These are phyloP conservation scores for Xiphophorus couchianus DNA, from an alignment of 2,113 vertebrate species.

Conservation along the genomic window DNA sequence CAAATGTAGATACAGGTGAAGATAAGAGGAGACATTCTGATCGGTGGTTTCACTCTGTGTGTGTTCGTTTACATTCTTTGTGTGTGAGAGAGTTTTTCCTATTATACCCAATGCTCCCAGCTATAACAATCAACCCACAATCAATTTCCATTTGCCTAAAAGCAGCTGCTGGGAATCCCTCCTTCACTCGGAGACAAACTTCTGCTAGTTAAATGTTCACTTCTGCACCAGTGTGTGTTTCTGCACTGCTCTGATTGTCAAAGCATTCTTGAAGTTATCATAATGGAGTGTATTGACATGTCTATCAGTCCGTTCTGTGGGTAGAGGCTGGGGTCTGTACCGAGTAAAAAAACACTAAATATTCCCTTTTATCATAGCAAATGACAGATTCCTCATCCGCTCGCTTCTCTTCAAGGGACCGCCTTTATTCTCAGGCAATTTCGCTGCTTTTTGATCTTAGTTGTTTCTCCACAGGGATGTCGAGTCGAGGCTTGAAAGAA, in stretches of 20 bases:
- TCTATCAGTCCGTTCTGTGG: background rate
- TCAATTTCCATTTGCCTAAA: slow-evolving; percentile 44
- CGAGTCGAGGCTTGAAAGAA: slow-evolving; percentile 43
- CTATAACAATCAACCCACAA: slow-evolving; percentile 25
- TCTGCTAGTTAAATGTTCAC: slow-evolving; percentile 5
- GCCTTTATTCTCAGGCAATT: slow-evolving; percentile 63
- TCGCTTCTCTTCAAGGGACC: slow-evolving; percentile 60
- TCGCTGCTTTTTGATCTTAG: slow-evolving; percentile 57
- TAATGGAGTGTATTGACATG: slow-evolving; percentile 10
- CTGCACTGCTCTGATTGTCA: slow-evolving; percentile 3
- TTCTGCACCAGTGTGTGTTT: background rate
- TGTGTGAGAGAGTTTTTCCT: background rate
- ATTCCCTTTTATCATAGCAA: slow-evolving; percentile 73
- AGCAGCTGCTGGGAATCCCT: slow-evolving; percentile 31
- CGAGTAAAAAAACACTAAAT: slow-evolving; percentile 61
- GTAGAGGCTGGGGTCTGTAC: slow-evolving; percentile 21
- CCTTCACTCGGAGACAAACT: slow-evolving; percentile 10
- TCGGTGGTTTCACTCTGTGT: background rate
- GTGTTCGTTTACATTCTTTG: background rate
- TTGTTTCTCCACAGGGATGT: slow-evolving; percentile 43
- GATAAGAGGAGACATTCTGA: slow-evolving; percentile 7
- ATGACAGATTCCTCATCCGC: slow-evolving; percentile 65
- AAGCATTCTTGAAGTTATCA: background rate
- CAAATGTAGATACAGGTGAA: slow-evolving; percentile 7
- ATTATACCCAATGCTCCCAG: slow-evolving; percentile 3